Conservation (phyloP, 2,888 invertebrate species). For the Pomacea canaliculata region DNA sequence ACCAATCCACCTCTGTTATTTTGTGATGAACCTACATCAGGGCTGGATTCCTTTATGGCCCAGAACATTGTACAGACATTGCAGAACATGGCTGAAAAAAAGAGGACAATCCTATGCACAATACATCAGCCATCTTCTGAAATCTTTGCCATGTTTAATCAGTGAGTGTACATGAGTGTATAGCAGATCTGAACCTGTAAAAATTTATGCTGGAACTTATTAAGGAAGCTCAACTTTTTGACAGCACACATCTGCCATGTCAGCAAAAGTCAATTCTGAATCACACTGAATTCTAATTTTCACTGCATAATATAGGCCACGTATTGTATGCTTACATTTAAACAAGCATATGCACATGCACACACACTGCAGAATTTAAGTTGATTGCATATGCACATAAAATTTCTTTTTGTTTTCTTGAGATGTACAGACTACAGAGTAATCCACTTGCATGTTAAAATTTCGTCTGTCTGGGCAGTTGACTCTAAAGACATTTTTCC, state of each 20-base stretch:
- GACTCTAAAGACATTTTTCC: too few species aligned
- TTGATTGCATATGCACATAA: too few species aligned
- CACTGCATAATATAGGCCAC: too few species aligned
- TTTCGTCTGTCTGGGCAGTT: too few species aligned
- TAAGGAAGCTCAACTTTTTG: not conserved
- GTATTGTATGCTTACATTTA: too few species aligned
- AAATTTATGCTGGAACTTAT: not conserved
- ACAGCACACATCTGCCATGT: not conserved
- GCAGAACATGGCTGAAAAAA: constrained; percentile 74
- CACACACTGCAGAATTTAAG: too few species aligned
- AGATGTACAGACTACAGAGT: too few species aligned
- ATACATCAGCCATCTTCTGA: constrained; percentile 92
- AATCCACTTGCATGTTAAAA: too few species aligned
- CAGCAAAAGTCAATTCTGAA: not conserved
- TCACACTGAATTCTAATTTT: not conserved
- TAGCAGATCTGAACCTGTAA: not conserved
- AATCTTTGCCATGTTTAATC: constrained; percentile 88
- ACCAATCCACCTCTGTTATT: constrained; percentile 95
- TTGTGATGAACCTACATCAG: constrained; percentile 97
- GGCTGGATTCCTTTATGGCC: constrained; percentile 97
- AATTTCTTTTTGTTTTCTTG: too few species aligned
- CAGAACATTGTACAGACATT: constrained; percentile 87
- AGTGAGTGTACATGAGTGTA: constrained; percentile 61
- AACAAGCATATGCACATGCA: too few species aligned
- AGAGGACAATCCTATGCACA: constrained; percentile 91